phyloP scores from a whole-genome alignment of 2,113 vertebrate genomes.

The Nothobranchius kuhntae region DNA sequence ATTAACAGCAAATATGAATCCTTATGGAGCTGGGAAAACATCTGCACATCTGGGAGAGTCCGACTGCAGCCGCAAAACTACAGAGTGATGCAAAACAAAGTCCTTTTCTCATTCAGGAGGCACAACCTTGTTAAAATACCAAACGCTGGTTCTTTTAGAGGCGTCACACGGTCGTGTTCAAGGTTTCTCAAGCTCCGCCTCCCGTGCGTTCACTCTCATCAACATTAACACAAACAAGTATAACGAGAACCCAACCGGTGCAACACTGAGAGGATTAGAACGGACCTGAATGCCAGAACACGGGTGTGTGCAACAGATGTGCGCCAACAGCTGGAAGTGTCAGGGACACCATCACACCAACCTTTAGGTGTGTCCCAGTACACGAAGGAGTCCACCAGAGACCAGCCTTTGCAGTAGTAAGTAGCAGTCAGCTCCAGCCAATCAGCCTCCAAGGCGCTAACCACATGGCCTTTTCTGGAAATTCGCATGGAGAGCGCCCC shows the following conservation, averaged over 20 bases:
- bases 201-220: too few species aligned
- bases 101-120: too few species aligned
- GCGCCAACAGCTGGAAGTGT: too few species aligned
- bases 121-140: neutral
- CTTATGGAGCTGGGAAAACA: neutral
- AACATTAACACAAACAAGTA: too few species aligned
- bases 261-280: too few species aligned
- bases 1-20: neutral
- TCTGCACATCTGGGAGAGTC: neutral
- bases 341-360: conserved; percentile 43
- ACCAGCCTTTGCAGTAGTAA: conserved; percentile 94
- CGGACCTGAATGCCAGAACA: too few species aligned
- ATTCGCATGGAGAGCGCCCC: conserved; percentile 90
- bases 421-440: conserved; percentile 94
- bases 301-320: too few species aligned
- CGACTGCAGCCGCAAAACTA: neutral
- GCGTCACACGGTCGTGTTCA: too few species aligned
- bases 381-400: conserved; percentile 92
- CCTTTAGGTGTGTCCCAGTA: conserved; percentile 93
- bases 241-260: too few species aligned
- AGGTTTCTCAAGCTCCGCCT: too few species aligned
- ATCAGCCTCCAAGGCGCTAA: conserved; percentile 91
- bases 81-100: too few species aligned
- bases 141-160: neutral
- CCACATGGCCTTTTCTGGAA: conserved; percentile 88